Evolutionary conservation across 1,140 invertebrate species (phyloP), one percentile per base, ranked within the genome.

Genomic region (Magallana gigas): DNA sequence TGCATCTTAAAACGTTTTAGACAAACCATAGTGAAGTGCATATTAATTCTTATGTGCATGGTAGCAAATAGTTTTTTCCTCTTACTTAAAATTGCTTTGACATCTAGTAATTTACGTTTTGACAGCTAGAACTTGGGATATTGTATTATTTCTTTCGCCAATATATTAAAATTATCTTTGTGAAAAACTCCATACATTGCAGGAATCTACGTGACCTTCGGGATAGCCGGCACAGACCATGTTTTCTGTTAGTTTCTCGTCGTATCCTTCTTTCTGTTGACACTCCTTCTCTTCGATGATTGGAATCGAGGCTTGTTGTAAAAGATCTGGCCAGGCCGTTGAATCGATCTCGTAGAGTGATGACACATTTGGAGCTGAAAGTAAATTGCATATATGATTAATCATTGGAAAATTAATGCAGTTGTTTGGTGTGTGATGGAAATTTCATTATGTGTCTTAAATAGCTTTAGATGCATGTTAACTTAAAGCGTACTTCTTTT

Each of bases 141-240:
- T 48, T 2, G 5, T 48, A 4, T 4, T 4, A 48, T 48, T 48
- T 48, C 36, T 48, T 48, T 48, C 36, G 36, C 36, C 3, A 4
- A 48, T 48, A 48, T 48, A 2, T 48, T 5, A 48, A 36, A 48
- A 48, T 48, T 48, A 48, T 48, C 14, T n/a, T 7, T 23, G 2
- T 18, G 29, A 0, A 80, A 8, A 9, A 23, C 8, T 83, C 16
- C n/a, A 14, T 58, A 83, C 82, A 18, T 29, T 58, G n/a, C 82
- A 83, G 9, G 82, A 56, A n/a, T 83, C 82, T 4, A 58, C 57
- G 5, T 83, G 48, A n/a, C 82, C 82, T 56, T 56, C 36, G 0
- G 9, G 36, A n/a, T 83, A 83, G 12, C 82, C 82, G 0, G 82
- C 82, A 83, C 82, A 83, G 1, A 83, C 16, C 82, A 83, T 83